phyloP scores from a whole-genome alignment of 2,888 invertebrate genomes.

The Polietes domitor region DNA sequence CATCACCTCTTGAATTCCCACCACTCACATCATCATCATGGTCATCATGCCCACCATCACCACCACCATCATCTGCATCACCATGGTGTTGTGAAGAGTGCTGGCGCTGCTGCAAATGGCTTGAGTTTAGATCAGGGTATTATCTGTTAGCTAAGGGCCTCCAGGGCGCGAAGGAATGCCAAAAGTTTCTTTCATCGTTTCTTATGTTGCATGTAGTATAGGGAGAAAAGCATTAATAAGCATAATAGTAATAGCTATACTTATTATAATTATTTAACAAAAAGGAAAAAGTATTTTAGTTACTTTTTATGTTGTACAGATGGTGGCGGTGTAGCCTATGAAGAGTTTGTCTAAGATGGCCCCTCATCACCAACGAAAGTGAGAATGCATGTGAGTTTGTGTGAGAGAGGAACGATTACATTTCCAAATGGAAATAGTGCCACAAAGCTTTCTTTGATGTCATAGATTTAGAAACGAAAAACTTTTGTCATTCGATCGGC shows the following conservation, averaged over 20 bases:
- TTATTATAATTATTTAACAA: constrained; percentile 59
- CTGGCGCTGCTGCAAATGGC: constrained; percentile 78
- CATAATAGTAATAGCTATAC: constrained; percentile 35
- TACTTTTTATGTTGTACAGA: constrained; percentile 65
- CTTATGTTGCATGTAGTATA: constrained; percentile 79
- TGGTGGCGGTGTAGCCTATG: constrained; percentile 65
- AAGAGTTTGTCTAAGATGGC: constrained; percentile 56
- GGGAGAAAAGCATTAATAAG: constrained; percentile 58
- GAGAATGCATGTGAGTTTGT: too few relatives aligned
- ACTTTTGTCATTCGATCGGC: constrained; percentile 21
- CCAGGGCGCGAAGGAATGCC: constrained; percentile 80
- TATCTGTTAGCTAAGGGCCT: constrained; percentile 81
- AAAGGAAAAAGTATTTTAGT: constrained; percentile 62
- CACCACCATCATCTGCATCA: constrained; percentile 72
- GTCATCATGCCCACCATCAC: constrained; percentile 70
- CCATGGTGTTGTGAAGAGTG: constrained; percentile 74
- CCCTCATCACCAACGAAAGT: not conserved
- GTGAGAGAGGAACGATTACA: too few relatives aligned
- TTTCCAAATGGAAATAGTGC: not conserved
- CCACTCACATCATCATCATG: constrained; percentile 68
- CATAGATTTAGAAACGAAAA: not conserved
- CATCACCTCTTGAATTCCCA: constrained; percentile 61
- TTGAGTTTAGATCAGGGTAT: constrained; percentile 80
- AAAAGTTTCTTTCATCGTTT: constrained; percentile 81
- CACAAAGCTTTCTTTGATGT: not conserved